These are phyloP conservation scores for Virgularia gustaviana DNA, from an alignment of 92 coral and sea anemone species.

Conservation along the genomic window DNA sequence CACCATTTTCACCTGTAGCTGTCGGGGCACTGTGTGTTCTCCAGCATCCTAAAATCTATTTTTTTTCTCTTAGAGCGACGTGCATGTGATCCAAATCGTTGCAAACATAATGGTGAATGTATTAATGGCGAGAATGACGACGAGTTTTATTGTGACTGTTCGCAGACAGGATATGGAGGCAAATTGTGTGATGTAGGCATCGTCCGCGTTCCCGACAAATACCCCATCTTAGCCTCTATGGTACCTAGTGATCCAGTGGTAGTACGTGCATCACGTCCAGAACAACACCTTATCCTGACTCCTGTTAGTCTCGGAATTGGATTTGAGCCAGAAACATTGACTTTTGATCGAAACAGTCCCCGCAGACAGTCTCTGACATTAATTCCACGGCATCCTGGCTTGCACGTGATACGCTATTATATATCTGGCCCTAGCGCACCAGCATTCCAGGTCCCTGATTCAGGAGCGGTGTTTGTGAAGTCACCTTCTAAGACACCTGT, in stretches of 20 bases:
- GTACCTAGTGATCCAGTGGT: not conserved
- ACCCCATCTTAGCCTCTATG: not conserved
- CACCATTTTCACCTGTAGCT: no score
- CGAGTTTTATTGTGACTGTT: not conserved
- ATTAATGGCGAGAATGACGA: not conserved
- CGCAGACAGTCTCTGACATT: not conserved
- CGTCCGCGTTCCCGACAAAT: constrained; percentile 3
- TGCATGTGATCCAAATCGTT: constrained; percentile 8
- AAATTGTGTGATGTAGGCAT: not conserved
- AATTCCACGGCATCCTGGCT: not conserved
- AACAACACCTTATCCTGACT: not conserved
- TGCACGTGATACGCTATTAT: not conserved
- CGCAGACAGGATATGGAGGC: constrained; percentile 3
- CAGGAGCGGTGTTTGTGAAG: not conserved
- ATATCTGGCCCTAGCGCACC: constrained; percentile 9
- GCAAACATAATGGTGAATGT: not conserved
- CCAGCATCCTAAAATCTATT: no score
- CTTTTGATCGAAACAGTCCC: not conserved
- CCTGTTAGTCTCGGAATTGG: constrained; percentile 1
- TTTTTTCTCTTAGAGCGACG: no score
- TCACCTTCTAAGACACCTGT: not conserved
- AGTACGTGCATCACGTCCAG: constrained; percentile 6
- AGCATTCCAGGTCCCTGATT: not conserved
- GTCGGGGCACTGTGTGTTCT: no score
- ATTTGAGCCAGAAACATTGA: not conserved